Percentiles rank a stretch among this genome's conserved stretches.
Evolutionary conservation across 2,888 invertebrate genomes (phyloP).

Genomic region (Apocheima hispidaria): DNA sequence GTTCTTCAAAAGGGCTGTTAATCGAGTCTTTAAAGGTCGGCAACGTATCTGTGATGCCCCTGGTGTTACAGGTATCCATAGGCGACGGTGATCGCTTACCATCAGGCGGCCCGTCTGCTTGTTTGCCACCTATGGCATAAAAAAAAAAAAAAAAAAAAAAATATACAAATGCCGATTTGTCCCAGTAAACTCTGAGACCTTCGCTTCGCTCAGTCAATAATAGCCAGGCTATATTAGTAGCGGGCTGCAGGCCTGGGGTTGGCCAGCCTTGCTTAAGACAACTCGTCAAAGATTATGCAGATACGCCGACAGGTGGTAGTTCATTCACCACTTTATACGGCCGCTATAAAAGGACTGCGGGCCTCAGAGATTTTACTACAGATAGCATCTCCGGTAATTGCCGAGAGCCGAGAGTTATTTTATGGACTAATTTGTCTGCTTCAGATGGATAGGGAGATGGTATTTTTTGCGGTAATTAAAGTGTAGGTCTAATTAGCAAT

Average conservation of each 20-base stretch:
- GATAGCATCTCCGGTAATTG: constrained; percentile 31
- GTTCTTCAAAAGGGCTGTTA: too few species aligned
- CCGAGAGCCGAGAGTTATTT: constrained; percentile 13
- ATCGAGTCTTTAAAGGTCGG: too few species aligned
- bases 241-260: background rate
- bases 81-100: too few species aligned
- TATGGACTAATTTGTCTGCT: constrained; percentile 27
- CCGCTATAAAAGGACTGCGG: constrained; percentile 34
- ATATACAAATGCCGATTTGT: too few species aligned
- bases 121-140: too few species aligned
- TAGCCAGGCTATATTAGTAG: too few species aligned
- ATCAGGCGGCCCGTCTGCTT: too few species aligned
- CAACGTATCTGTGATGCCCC: too few species aligned
- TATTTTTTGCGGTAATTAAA: constrained; percentile 32
- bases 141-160: too few species aligned
- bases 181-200: too few species aligned
- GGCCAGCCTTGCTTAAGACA: constrained; percentile 4
- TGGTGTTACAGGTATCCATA: too few species aligned
- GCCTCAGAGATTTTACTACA: constrained; percentile 21
- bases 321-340: constrained; percentile 41
- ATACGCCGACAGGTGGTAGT: constrained; percentile 32
- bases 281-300: constrained; percentile 38
- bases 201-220: too few species aligned
- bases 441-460: constrained; percentile 10
- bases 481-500: constrained; percentile 18